A percentile compares a stretch with the other conserved stretches of the same genome.
Evolutionary conservation across 2,113 vertebrate genomes (phyloP).

Genomic region (Leptobrachium leishanense): DNA sequence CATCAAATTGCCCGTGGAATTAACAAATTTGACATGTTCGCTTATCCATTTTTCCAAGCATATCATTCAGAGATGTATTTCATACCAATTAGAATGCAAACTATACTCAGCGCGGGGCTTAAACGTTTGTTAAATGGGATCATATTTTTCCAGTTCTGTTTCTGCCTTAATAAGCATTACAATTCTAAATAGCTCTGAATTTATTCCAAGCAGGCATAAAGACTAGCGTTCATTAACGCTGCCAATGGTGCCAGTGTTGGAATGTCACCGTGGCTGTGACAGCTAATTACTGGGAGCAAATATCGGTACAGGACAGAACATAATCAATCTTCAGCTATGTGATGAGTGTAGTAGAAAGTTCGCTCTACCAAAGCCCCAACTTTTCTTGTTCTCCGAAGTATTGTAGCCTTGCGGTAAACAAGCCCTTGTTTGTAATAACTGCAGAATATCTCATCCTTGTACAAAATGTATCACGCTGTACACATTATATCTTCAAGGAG

Average conservation of each 20-base stretch:
- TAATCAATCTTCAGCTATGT: conserved; percentile 30
- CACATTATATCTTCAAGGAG: background rate
- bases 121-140: conserved; percentile 15
- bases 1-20: background rate
- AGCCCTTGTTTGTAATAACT: background rate
- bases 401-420: background rate
- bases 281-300: conserved; percentile 41
- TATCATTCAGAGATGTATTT: background rate
- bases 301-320: conserved; percentile 25
- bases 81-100: background rate
- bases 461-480: background rate
- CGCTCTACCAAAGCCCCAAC: conserved; percentile 16
- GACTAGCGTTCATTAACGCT: conserved; percentile 34
- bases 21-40: background rate
- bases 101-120: conserved; percentile 6
- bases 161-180: conserved; percentile 33
- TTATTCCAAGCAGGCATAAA: conserved; percentile 31
- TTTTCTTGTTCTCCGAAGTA: background rate
- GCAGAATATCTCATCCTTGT: background rate
- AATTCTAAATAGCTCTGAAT: conserved; percentile 29
- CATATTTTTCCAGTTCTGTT: conserved; percentile 24
- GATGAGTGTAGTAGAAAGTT: conserved; percentile 15
- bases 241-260: conserved; percentile 21
- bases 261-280: conserved; percentile 34
- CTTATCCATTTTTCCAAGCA: background rate